A percentile compares a stretch with the other conserved stretches of the same genome.
These are phyloP conservation scores for Cyanocitta stelleri DNA, from an alignment of 2,113 vertebrate species.

Conservation along the genomic window DNA sequence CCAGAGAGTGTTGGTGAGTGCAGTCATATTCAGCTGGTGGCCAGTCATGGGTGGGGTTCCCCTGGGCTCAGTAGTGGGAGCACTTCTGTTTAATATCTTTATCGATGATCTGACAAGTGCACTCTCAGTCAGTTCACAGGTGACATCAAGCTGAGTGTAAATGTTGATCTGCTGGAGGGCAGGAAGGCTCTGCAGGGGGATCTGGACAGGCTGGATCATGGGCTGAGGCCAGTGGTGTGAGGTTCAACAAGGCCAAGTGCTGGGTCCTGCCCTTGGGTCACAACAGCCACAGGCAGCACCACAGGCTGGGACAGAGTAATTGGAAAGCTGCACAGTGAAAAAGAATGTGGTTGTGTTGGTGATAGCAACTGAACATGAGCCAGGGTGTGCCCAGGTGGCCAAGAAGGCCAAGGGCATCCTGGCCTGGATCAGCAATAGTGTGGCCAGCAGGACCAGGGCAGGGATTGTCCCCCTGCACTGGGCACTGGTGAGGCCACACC, in stretches of 20 bases:
- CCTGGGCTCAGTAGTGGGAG: background rate
- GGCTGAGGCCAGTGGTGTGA: background rate
- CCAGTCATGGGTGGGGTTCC: rapidly evolving
- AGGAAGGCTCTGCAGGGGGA: background rate
- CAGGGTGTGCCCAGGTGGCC: background rate
- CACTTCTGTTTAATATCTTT: background rate
- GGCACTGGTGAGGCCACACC: background rate
- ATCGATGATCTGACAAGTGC: background rate
- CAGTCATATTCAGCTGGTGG: background rate
- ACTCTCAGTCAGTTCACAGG: background rate
- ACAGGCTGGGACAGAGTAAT: background rate
- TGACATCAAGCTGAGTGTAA: background rate
- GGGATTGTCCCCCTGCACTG: background rate
- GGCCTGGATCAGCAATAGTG: background rate
- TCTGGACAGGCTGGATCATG: background rate
- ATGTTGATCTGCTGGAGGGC: background rate
- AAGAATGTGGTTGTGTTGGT: background rate
- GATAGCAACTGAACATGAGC: background rate
- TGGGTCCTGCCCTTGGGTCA: rapidly evolving
- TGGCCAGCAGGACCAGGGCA: background rate
- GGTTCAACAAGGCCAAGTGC: background rate
- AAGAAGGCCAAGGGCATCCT: background rate
- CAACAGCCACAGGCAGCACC: rapidly evolving
- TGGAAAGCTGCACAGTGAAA: too few species aligned
- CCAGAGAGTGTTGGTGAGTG: background rate